phyloP scores from a whole-genome alignment of 2,797 vertebrate genomes.

The Nannoperca australis region DNA sequence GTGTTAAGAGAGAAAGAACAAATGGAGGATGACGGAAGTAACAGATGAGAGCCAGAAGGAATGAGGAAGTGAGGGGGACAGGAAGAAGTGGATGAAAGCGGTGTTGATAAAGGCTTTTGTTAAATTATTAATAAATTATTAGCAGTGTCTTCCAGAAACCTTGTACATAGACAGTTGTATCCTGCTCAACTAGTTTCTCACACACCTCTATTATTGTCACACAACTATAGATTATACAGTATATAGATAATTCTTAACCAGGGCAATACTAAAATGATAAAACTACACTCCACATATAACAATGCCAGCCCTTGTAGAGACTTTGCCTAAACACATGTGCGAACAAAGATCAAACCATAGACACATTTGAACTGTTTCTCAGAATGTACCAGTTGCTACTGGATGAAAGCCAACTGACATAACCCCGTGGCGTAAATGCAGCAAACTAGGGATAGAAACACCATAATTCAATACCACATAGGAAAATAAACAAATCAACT shows the following conservation, averaged over 20 bases:
- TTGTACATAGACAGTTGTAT: slow-evolving; percentile 25
- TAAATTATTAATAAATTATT: slow-evolving; percentile 48
- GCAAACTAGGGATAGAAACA: background rate
- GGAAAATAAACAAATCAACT: background rate
- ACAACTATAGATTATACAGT: background rate
- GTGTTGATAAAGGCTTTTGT: slow-evolving; percentile 34
- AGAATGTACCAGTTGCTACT: slow-evolving; percentile 25
- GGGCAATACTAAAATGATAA: background rate
- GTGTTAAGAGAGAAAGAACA: slow-evolving; percentile 21
- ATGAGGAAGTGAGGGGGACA: slow-evolving; percentile 45
- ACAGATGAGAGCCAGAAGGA: slow-evolving; percentile 40
- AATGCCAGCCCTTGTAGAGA: background rate
- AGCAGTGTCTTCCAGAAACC: slow-evolving; percentile 18
- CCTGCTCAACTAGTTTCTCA: background rate
- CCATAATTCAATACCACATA: background rate
- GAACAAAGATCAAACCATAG: background rate
- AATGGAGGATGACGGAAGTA: slow-evolving; percentile 29
- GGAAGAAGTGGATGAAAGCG: slow-evolving; percentile 23
- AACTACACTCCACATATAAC: background rate
- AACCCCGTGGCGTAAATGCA: slow-evolving; percentile 12
- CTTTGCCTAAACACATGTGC: background rate
- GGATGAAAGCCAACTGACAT: slow-evolving; percentile 24
- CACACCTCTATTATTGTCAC: background rate
- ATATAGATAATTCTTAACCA: background rate
- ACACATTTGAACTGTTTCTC: background rate